Evolutionary conservation across 2,113 vertebrate genomes (phyloP), one percentile per base, ranked within the genome.

Genomic region (Hepsetus odoe): DNA sequence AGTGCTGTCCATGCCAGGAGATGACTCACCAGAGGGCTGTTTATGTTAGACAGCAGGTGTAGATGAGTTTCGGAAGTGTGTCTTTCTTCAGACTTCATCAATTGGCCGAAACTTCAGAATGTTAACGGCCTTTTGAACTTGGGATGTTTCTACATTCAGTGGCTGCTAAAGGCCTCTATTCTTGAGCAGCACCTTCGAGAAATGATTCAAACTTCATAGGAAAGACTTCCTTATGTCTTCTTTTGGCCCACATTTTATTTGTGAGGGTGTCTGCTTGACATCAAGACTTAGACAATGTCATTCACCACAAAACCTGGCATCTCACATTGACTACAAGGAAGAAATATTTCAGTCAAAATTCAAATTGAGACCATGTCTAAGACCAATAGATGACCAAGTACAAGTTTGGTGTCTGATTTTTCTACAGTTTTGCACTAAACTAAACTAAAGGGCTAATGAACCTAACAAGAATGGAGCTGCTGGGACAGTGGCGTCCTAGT

Each of bases 221-320:
- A 46, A 62, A 26, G 38, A 74, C 22, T 61, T 61, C 72, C 72
- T 74, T 26, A 46, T 74, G 56, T 30, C 69, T 38, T 56, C 33
- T 24, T 72, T 22, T 53, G 2, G 20, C n/a, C 28, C 22, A 13
- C 4, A 26, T 18, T 5, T 13, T 72, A 33, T n/a, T 24, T 30
- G 18, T 44, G 24, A 61, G 55, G 18, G 3, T 40, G 4, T 18
- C 55, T 38, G 33, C 24, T 18, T 18, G 46, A 18, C 46, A 49
- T 49, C 46, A 49, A 42, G 9, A 49, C 46, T 49, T 7, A 5
- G 18, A 16, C 18, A 8, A 3, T 49, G 6, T 20, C 16, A 6
- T 18, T 10, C 9, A 38, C 40, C 40, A 2, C 5, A 5, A 42
- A 11, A 12, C 9, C 40, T 42, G 40, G 40, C 11, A 42, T 12